phyloP scores from a whole-genome alignment of 2,888 invertebrate species.

The Chesias legatella region DNA sequence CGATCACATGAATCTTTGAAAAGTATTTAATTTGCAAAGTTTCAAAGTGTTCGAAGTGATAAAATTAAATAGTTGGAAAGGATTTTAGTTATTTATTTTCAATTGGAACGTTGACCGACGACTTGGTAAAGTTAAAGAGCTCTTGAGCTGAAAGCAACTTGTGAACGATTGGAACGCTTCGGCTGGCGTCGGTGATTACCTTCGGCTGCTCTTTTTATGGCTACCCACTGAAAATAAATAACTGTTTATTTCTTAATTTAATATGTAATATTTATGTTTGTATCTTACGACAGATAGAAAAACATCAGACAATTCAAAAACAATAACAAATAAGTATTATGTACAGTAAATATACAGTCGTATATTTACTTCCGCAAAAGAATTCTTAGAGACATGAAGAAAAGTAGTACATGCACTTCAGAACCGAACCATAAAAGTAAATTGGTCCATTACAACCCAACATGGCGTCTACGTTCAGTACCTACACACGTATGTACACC shows the following conservation, averaged over 20 bases:
- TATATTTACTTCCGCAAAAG: conserved; percentile 2
- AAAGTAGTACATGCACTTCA: conserved; percentile 4
- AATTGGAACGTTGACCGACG: conserved; percentile 34
- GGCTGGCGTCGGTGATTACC: conserved; percentile 31
- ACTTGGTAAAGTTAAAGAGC: conserved; percentile 42
- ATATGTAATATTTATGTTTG: too few relatives aligned
- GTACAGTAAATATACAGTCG: too few relatives aligned
- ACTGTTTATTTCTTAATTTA: too few relatives aligned
- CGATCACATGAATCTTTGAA: conserved; percentile 16
- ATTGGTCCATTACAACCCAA: conserved; percentile 21
- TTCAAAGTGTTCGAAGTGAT: conserved; percentile 27
- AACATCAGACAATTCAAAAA: too few relatives aligned
- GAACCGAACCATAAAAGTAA: conserved; percentile 11
- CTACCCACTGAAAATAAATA: conserved; percentile 4
- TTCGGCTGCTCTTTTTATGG: conserved; percentile 2
- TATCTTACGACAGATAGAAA: too few relatives aligned
- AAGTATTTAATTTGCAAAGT: conserved; percentile 31
- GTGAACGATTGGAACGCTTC: conserved; percentile 44
- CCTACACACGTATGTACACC: conserved; percentile 24
- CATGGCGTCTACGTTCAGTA: conserved; percentile 14
- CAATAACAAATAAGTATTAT: too few relatives aligned
- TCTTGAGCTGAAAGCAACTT: conserved; percentile 36
- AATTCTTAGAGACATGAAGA: conserved; percentile 1
- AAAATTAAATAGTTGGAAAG: conserved; percentile 33
- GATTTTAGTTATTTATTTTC: conserved; percentile 33